These are phyloP conservation scores for Elaphurus davidianus DNA, from an alignment of 2,113 vertebrate species.

Conservation along the genomic window DNA sequence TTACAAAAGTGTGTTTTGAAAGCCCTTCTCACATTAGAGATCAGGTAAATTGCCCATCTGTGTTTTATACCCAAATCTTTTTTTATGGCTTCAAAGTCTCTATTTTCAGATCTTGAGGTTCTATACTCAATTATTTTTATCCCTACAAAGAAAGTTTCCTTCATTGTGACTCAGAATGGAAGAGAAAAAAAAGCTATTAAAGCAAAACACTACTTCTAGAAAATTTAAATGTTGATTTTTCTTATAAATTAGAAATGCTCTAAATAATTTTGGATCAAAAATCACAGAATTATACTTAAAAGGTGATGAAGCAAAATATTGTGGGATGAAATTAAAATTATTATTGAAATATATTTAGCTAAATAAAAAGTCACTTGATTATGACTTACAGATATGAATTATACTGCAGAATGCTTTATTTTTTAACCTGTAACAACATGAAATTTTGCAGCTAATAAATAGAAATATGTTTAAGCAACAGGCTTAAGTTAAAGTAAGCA, in stretches of 20 bases:
- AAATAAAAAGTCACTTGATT: not conserved
- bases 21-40: not conserved
- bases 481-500: conserved; percentile 62
- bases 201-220: not conserved
- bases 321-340: conserved; percentile 8
- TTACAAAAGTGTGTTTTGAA: not conserved
- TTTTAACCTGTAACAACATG: not conserved
- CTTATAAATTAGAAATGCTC: not conserved
- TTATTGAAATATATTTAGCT: conserved; percentile 26
- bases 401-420: not conserved
- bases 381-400: not conserved
- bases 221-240: conserved; percentile 29
- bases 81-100: not conserved
- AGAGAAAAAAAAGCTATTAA: not conserved
- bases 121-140: conserved; percentile 11
- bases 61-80: not conserved
- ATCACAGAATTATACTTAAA: conserved; percentile 16
- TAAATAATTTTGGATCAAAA: not conserved
- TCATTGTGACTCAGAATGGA: conserved; percentile 8
- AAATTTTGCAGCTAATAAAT: conserved; percentile 23
- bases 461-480: conserved; percentile 41
- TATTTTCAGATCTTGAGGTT: conserved; percentile 24
- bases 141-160: not conserved
- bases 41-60: not conserved
- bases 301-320: not conserved